phyloP scores from a whole-genome alignment of 2,888 invertebrate species.

The Chloroclystis v-ata region DNA sequence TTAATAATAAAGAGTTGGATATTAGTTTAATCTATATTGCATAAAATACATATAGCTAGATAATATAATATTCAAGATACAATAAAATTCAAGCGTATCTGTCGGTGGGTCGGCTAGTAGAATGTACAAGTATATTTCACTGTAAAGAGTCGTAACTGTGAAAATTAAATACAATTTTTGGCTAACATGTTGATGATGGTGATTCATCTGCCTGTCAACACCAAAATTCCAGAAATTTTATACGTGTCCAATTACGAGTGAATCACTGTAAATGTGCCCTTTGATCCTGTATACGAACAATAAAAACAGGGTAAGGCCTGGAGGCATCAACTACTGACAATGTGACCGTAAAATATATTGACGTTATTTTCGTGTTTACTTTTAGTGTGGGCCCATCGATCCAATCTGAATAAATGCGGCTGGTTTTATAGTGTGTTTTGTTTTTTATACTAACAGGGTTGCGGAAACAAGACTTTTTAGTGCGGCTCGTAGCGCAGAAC shows the following conservation, averaged over 20 bases:
- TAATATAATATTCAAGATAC: too few species aligned
- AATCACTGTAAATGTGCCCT: slow-evolving; percentile 18
- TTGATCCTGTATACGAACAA: slow-evolving; percentile 19
- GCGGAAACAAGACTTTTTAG: neutral
- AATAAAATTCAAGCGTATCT: too few species aligned
- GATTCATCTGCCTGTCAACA: neutral
- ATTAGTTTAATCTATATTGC: too few species aligned
- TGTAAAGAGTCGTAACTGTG: too few species aligned
- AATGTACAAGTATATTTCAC: too few species aligned
- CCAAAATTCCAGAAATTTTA: neutral
- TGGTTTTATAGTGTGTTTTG: slow-evolving; percentile 11
- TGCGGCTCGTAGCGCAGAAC: neutral
- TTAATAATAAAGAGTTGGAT: too few species aligned
- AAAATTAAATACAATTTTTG: too few species aligned
- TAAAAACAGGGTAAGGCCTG: slow-evolving; percentile 16
- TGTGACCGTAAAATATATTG: slow-evolving; percentile 20
- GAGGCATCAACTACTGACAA: slow-evolving; percentile 21
- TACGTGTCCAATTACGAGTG: slow-evolving; percentile 19
- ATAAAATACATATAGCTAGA: too few species aligned
- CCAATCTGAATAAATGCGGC: slow-evolving; percentile 22
- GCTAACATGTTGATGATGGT: neutral
- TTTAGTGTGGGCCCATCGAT: slow-evolving; percentile 17
- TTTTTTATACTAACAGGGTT: slow-evolving; percentile 5
- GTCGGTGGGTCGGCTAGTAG: too few species aligned
- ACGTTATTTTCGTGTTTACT: slow-evolving; percentile 21